These are phyloP conservation scores for Euspilapteryx auroguttella DNA, from an alignment of 2,888 invertebrate genomes.

Conservation along the genomic window DNA sequence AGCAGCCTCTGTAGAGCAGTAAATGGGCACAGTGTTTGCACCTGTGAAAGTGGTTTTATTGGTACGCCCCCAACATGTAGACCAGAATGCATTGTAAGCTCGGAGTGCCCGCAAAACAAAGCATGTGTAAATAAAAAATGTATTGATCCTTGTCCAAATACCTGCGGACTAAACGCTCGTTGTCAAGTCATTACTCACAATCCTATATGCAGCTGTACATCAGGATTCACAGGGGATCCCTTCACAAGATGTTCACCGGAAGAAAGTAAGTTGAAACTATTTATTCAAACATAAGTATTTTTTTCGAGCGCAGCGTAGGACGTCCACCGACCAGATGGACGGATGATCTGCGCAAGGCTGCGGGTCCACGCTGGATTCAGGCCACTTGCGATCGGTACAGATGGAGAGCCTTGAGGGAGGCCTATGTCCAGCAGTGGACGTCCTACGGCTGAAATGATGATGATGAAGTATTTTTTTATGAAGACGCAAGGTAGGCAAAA, in stretches of 20 bases:
- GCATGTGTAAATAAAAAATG: constrained; percentile 83
- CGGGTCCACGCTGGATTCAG: no score
- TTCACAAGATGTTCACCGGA: constrained; percentile 68
- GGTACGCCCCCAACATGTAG: constrained; percentile 80
- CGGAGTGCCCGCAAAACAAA: constrained; percentile 78
- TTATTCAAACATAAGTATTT: background rate
- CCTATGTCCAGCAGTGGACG: no score
- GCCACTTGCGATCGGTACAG: no score
- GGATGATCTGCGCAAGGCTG: no score
- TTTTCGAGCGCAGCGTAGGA: background rate
- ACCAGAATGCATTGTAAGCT: constrained; percentile 82
- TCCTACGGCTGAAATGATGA: no score
- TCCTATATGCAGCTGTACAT: constrained; percentile 82
- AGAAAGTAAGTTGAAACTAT: constrained; percentile 54
- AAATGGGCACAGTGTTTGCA: constrained; percentile 80
- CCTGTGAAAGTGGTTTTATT: constrained; percentile 73
- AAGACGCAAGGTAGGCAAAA: no score
- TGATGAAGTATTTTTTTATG: no score
- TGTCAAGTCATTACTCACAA: constrained; percentile 86
- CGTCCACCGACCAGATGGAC: no score
- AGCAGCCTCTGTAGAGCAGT: constrained; percentile 77
- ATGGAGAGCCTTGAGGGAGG: no score
- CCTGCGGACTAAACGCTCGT: constrained; percentile 79
- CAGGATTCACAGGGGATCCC: constrained; percentile 80
- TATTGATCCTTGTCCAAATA: constrained; percentile 78